Evolutionary conservation across 2,113 vertebrate genomes (phyloP).

Genomic region (Arenaria interpres): DNA sequence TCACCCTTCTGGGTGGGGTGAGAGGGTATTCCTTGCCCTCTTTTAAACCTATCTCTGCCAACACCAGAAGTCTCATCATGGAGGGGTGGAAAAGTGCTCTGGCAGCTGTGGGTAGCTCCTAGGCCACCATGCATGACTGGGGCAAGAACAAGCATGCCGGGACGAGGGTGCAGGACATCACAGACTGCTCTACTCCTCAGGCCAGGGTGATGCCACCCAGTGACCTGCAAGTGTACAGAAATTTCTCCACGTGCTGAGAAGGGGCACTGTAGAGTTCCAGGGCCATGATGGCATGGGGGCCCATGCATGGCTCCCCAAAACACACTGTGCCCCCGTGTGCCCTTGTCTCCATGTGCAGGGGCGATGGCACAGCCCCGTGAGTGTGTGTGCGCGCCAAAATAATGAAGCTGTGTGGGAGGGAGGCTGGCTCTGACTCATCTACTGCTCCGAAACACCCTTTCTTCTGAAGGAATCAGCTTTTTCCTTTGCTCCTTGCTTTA

Average conservation of each 20-base stretch:
- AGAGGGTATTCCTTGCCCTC: neutral
- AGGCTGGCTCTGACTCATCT: constrained; percentile 18
- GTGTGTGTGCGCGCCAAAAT: neutral
- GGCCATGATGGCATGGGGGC: rapidly evolving
- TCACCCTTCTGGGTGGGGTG: neutral
- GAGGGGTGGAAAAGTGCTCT: neutral
- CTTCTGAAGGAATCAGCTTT: neutral
- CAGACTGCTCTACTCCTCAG: neutral
- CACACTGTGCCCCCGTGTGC: neutral
- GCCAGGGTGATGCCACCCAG: neutral
- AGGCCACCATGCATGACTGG: neutral
- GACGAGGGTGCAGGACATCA: no score
- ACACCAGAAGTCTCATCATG: rapidly evolving
- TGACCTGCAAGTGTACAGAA: rapidly evolving
- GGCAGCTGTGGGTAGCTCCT: neutral
- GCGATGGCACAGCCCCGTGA: neutral
- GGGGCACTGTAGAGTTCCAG: neutral
- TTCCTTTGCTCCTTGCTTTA: neutral
- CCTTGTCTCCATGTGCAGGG: rapidly evolving
- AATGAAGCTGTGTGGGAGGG: neutral
- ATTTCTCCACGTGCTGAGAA: neutral
- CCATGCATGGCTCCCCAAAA: neutral
- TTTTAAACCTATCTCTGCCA: neutral
- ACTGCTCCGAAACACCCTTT: neutral
- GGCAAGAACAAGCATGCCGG: neutral